Percentiles rank a stretch among this genome's conserved stretches.
Conservation (phyloP, 2,888 invertebrate genomes). For the Julus scandinavius region DNA sequence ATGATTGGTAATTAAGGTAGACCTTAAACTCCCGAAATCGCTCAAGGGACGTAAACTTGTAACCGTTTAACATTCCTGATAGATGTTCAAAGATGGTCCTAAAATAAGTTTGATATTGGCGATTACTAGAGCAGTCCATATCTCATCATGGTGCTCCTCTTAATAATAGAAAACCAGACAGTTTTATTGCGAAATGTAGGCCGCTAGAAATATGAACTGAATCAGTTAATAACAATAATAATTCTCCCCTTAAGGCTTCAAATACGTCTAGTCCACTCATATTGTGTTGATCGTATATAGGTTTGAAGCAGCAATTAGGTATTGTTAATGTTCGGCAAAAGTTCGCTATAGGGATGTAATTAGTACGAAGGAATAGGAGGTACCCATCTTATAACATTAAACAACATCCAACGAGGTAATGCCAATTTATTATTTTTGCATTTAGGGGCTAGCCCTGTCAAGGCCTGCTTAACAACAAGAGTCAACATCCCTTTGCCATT, state of each 20-base stretch:
- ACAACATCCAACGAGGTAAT: constrained; percentile 16
- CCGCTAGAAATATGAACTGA: constrained; percentile 14
- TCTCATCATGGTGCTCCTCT: constrained; percentile 23
- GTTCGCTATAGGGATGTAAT: constrained; percentile 1
- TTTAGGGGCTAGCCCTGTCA: constrained; percentile 2
- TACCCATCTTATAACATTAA: constrained; percentile 29
- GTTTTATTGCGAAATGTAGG: constrained; percentile 15
- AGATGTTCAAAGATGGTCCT: constrained; percentile 10
- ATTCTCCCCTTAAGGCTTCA: background rate
- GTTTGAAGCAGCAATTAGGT: background rate
- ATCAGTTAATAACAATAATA: constrained; percentile 43
- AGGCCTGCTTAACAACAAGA: background rate
- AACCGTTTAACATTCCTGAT: background rate
- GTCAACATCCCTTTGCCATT: constrained; percentile 30
- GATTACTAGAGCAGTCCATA: constrained; percentile 43
- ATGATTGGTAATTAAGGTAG: constrained; percentile 13
- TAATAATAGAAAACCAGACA: constrained; percentile 22
- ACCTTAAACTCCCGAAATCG: constrained; percentile 29
- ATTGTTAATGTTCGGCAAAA: constrained; percentile 15
- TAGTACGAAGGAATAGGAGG: constrained; percentile 6
- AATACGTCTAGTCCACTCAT: background rate
- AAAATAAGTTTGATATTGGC: background rate
- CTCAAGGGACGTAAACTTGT: background rate
- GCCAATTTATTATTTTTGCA: constrained; percentile 27
- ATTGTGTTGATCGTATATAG: background rate